Conservation (phyloP, 2,113 vertebrate species). For the Mirza zaza region DNA sequence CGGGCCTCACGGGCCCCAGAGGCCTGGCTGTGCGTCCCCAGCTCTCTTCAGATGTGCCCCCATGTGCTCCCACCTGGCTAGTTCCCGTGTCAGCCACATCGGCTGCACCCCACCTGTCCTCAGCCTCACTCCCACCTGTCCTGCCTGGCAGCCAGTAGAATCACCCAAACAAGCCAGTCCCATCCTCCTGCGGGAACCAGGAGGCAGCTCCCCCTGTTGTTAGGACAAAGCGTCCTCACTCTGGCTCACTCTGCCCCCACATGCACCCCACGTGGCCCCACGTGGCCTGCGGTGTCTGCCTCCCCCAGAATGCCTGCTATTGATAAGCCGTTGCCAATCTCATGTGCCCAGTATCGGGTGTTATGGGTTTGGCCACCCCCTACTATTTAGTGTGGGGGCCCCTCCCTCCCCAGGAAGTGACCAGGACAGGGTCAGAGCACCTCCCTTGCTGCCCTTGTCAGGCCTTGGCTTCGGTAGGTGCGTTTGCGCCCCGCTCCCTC, state of each 20-base stretch:
- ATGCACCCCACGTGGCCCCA: background rate
- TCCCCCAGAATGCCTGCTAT: background rate
- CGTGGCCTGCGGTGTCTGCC: fast-evolving
- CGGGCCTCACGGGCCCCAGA: background rate
- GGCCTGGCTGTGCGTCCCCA: background rate
- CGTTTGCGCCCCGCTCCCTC: background rate
- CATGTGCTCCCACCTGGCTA: background rate
- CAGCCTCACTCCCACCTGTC: background rate
- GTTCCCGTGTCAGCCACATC: background rate
- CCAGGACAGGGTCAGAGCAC: fast-evolving
- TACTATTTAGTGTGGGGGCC: too few relatives aligned
- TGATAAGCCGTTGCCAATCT: background rate
- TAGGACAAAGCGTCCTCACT: background rate
- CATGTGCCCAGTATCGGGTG: fast-evolving
- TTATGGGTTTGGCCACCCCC: fast-evolving
- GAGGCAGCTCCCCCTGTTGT: background rate
- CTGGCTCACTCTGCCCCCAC: background rate
- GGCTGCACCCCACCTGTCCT: fast-evolving
- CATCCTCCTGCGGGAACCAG: background rate
- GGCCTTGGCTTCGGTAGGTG: background rate
- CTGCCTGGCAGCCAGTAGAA: background rate
- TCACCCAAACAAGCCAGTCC: too few relatives aligned
- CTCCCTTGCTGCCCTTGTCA: background rate
- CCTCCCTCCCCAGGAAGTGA: fast-evolving
- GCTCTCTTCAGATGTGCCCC: fast-evolving